Evolutionary conservation across 2,113 vertebrate species (phyloP), one percentile per base, ranked within the genome.

Genomic region (Dipodomys ordii): DNA sequence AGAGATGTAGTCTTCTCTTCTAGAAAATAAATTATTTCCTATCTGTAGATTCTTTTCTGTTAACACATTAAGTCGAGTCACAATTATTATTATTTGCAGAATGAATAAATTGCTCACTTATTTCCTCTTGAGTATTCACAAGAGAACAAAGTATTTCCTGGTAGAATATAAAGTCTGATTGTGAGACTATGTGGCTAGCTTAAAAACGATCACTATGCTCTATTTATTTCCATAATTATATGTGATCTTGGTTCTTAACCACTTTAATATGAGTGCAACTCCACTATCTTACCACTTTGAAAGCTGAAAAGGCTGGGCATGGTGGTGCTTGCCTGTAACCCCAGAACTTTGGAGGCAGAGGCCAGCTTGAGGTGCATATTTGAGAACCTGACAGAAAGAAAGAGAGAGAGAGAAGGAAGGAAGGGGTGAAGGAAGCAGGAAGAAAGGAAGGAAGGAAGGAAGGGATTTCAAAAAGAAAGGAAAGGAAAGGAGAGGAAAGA

Each of bases 181-280:
- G 72, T 39, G 13, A 80, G 64, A 27, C 57, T 80, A 25, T 28
- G 32, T 80, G 65, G 15, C 39, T 68, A 22, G 68, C 92, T 95
- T 90, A 64, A 92, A 84, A 92, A 85, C 82, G 27, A 76, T 28
- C 35, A n/a, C 2, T 88, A 80, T 74, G 69, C 91, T 89, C 19
- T 91, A n/a, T 25, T 84, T 87, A 85, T 84, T 76, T 16, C 60
- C 53, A 35, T 27, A 87, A 60, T 90, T 92, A 92, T 27, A 83
- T 69, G 22, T 35, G 35, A 88, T 72, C n/a, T 68, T 49, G 8
- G 0, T 28, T 65, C 35, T 87, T 87, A 71, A 23, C 27, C n/a
- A 83, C 35, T 86, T 91, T 62, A 92, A 18, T 83, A 57, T 49
- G 46, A 84, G 65, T 28, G 44, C 28, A 80, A 87, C 53, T 9